phyloP scores from a whole-genome alignment of 2,797 vertebrate species.

The Eulemur mongoz region DNA sequence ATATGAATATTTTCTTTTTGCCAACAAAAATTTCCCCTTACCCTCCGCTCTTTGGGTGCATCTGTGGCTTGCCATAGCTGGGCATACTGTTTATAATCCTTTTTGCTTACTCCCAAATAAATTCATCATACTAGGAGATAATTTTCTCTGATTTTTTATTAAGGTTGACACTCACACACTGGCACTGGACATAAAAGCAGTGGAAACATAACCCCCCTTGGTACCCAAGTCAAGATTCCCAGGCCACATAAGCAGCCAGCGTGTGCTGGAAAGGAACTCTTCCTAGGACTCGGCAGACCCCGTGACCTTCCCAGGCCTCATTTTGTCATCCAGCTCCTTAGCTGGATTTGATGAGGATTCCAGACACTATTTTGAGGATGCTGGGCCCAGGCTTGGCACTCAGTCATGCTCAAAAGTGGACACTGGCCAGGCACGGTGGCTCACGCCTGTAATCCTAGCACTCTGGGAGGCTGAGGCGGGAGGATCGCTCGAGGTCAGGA shows the following conservation, averaged over 20 bases:
- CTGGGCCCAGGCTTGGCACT: not conserved
- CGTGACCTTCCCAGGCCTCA: not conserved
- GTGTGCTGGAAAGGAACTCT: fast-evolving
- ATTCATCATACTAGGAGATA: not conserved
- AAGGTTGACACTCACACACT: not conserved
- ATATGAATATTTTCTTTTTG: not conserved
- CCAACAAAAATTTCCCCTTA: not conserved
- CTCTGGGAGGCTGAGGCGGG: too few species aligned
- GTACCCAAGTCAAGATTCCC: not conserved
- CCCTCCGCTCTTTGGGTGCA: not conserved
- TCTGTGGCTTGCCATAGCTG: not conserved
- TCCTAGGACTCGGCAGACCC: not conserved
- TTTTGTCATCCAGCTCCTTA: not conserved
- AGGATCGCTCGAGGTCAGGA: too few species aligned
- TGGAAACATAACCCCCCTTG: not conserved
- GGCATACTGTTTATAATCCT: not conserved
- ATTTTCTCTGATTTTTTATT: not conserved
- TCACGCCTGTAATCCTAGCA: too few species aligned
- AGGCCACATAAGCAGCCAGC: not conserved
- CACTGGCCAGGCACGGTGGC: not conserved
- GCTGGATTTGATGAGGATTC: not conserved
- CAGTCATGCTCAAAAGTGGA: not conserved
- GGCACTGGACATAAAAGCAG: not conserved
- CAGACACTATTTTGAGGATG: not conserved
- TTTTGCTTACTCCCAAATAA: not conserved